phyloP scores from a whole-genome alignment of 2,888 invertebrate species.

The Nemapogon koenigi region DNA sequence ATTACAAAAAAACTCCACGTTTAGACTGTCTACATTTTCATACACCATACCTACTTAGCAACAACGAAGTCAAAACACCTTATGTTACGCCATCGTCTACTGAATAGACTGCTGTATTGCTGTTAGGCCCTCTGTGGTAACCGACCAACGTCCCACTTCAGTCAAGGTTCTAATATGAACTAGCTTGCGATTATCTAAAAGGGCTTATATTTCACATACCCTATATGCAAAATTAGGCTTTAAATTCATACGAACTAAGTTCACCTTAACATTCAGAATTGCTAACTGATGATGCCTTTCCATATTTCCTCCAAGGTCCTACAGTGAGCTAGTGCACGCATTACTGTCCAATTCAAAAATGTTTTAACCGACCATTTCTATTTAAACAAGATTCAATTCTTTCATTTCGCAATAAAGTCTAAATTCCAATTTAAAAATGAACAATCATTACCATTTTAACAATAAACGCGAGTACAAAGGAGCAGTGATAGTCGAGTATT shows the following conservation, averaged over 20 bases:
- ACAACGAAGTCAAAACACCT: conserved; percentile 27
- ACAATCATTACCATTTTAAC: conserved; percentile 9
- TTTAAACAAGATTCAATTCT: conserved; percentile 20
- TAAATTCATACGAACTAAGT: conserved; percentile 8
- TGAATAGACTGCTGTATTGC: conserved; percentile 44
- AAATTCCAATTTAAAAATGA: conserved; percentile 8
- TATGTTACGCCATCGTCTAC: conserved; percentile 30
- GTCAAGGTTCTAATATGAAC: conserved; percentile 51
- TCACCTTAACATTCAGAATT: conserved; percentile 15
- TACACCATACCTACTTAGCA: too few relatives aligned
- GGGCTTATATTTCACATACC: conserved; percentile 18
- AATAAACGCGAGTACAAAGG: conserved; percentile 27
- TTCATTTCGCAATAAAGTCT: conserved; percentile 6
- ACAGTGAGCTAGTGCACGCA: conserved; percentile 42
- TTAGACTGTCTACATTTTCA: too few relatives aligned
- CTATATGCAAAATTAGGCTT: conserved; percentile 18
- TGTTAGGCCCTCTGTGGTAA: conserved; percentile 56
- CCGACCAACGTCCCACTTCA: conserved; percentile 50
- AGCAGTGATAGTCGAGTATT: conserved; percentile 37
- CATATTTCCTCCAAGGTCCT: conserved; percentile 46
- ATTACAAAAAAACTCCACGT: too few relatives aligned
- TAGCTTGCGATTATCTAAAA: conserved; percentile 20
- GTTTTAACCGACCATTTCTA: conserved; percentile 21
- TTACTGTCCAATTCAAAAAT: conserved; percentile 27
- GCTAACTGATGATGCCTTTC: conserved; percentile 41